Evolutionary conservation across 2,113 vertebrate species (phyloP).

Genomic region (Xiphophorus couchianus): DNA sequence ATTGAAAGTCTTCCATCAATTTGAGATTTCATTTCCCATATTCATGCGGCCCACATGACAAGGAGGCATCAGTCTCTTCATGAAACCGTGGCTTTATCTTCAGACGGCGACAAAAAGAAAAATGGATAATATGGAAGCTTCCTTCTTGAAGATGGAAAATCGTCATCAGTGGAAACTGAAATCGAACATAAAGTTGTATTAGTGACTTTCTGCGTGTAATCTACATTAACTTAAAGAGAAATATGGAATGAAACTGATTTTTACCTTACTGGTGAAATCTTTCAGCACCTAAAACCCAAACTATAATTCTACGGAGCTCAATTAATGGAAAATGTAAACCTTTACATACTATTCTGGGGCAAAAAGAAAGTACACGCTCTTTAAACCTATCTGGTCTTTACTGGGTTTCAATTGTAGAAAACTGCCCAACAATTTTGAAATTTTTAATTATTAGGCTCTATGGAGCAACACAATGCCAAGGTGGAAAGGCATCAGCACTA

Average conservation of each 20-base stretch:
- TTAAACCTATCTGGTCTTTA: no score
- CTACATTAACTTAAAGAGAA: neutral
- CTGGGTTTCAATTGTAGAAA: no score
- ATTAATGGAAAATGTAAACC: neutral
- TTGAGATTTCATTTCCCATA: conserved; percentile 60
- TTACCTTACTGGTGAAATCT: neutral
- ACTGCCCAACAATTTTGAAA: no score
- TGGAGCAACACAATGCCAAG: no score
- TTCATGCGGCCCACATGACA: conserved; percentile 10
- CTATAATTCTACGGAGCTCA: neutral
- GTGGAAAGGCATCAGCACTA: no score
- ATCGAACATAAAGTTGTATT: neutral
- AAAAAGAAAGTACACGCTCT: neutral
- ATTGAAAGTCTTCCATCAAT: conserved; percentile 70
- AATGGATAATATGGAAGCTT: neutral
- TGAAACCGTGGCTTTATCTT: neutral
- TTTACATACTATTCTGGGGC: neutral
- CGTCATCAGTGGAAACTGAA: neutral
- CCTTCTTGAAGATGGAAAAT: neutral
- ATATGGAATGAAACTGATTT: neutral
- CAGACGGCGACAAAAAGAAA: neutral
- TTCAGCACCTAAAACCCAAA: conserved; percentile 9
- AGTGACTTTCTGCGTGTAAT: conserved; percentile 32
- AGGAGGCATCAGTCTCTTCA: conserved; percentile 17
- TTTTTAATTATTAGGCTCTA: no score